phyloP scores from a whole-genome alignment of 2,888 invertebrate species.

The Phalera bucephala region DNA sequence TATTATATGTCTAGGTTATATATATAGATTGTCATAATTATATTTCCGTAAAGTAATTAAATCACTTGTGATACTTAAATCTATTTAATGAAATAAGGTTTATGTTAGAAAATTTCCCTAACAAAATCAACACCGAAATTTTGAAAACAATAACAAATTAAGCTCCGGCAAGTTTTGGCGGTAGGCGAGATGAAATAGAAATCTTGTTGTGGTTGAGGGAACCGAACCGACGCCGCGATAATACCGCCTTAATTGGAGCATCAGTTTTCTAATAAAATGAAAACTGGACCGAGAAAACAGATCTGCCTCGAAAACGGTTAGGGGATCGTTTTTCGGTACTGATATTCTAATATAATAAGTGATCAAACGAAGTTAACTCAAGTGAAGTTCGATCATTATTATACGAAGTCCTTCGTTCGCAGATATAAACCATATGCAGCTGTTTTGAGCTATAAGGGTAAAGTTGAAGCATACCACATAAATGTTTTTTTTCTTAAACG shows the following conservation, averaged over 20 bases:
- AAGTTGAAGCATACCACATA: no score
- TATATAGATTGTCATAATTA: no score
- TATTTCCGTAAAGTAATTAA: no score
- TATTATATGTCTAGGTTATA: no score
- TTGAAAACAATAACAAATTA: slow-evolving; percentile 23
- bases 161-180: slow-evolving; percentile 7
- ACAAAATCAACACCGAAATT: slow-evolving; percentile 15
- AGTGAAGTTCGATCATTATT: no score
- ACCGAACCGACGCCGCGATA: slow-evolving; percentile 25
- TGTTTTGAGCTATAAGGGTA: no score
- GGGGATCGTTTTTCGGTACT: slow-evolving; percentile 36
- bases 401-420: no score
- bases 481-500: no score
- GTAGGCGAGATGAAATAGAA: slow-evolving; percentile 21
- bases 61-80: no score
- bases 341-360: slow-evolving; percentile 46
- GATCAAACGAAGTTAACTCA: no score
- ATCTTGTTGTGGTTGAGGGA: slow-evolving; percentile 22
- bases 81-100: slow-evolving; percentile 1
- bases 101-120: slow-evolving; percentile 5
- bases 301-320: slow-evolving; percentile 7
- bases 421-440: no score
- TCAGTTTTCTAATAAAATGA: slow-evolving; percentile 36
- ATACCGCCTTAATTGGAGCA: slow-evolving; percentile 29
- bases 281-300: slow-evolving; percentile 21